Evolutionary conservation across 2,113 vertebrate genomes (phyloP), one percentile per base, ranked within the genome.

Genomic region (Cololabis saira): DNA sequence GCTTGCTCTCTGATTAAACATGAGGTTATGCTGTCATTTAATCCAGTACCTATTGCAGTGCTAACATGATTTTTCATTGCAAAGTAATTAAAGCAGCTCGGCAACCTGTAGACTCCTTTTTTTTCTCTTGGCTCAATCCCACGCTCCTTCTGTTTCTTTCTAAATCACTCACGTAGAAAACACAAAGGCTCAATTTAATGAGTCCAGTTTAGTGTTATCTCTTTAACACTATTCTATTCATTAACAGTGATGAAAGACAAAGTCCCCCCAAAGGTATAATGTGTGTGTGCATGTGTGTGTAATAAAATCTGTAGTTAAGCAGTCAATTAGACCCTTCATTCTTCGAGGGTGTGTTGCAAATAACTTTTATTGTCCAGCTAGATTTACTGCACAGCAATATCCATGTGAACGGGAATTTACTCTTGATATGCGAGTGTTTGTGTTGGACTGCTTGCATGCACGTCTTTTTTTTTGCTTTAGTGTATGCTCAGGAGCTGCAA

Each of bases 31-130:
- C 64, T 86, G 81, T 83, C 78, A 81, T 87, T 87, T 84, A 85
- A 89, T 85, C 76, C 53, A 11, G 67, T 60, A 67, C 74, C 71
- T 45, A 75, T 79, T 62, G 61, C 67, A 52, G 73, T 50, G 54
- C 64, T 61, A 86, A 84, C 70, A 71, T 76, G 77, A 83, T 87
- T 90, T 83, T 85, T 74, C 71, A 77, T 53, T 67, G 81, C 71
- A 75, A 83, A 78, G 71, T 86, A 87, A 91, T 88, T 88, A 88
- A n/a, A 70, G 61, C 66, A 76, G 74, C 75, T 81, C 52, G 67
- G 43, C 62, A 72, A 85, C 77, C 80, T 76, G 83, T 77, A 59
- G 74, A 59, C 62, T 67, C 49, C 16, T 14, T 59, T 44, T 51
- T 21, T 33, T 8, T 37, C 10, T 7, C 10, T 7, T 42, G 15